phyloP scores from a whole-genome alignment of 1,140 invertebrate genomes.

The Psix sp. region DNA sequence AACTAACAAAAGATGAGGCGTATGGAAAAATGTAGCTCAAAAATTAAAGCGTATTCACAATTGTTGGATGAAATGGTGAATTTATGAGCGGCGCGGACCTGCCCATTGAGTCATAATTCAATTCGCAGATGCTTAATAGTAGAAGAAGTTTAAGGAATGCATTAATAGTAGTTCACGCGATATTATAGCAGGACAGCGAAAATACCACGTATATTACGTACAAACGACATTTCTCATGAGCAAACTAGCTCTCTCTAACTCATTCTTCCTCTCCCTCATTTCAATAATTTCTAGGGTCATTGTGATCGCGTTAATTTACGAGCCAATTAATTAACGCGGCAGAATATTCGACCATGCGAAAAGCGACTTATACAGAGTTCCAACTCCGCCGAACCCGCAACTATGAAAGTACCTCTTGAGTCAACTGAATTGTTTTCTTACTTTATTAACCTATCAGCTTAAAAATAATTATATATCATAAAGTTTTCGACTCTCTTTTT shows the following conservation, averaged over 20 bases:
- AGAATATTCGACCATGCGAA: constrained; percentile 48
- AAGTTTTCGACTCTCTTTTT: too few species aligned
- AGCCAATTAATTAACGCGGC: constrained; percentile 72
- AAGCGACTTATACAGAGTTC: constrained; percentile 17
- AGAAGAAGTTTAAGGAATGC: constrained; percentile 61
- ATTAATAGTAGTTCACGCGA: constrained; percentile 56
- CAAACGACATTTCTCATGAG: constrained; percentile 63
- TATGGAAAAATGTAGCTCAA: constrained; percentile 14
- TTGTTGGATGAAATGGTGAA: constrained; percentile 20
- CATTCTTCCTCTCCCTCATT: constrained; percentile 22
- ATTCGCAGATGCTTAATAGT: constrained; percentile 37
- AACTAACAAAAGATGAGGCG: too few species aligned
- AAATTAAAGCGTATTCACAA: constrained; percentile 22
- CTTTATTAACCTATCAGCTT: constrained; percentile 32
- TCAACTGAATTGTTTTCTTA: constrained; percentile 46
- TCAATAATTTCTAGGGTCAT: constrained; percentile 64
- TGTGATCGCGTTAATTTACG: constrained; percentile 73
- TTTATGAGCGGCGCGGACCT: constrained; percentile 24
- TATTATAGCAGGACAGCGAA: constrained; percentile 47
- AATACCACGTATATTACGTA: constrained; percentile 72
- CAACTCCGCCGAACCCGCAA: constrained; percentile 32
- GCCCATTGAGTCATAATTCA: constrained; percentile 42
- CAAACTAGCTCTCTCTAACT: constrained; percentile 11
- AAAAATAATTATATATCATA: too few species aligned
- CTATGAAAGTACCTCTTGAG: constrained; percentile 25